Conservation (phyloP, 2,888 invertebrate species). For the Amphimallon solstitiale region DNA sequence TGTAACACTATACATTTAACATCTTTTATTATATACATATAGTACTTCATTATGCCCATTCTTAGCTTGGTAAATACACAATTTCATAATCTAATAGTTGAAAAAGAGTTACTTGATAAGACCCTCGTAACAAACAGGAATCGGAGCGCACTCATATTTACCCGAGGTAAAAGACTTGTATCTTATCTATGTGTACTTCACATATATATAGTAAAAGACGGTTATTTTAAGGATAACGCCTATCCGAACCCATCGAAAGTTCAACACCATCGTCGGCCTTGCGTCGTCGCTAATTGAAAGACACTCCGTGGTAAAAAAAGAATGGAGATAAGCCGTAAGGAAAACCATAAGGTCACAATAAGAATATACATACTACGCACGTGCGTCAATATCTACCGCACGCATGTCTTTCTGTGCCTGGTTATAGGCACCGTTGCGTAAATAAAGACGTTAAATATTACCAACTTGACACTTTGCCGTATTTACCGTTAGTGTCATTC, state of each 20-base stretch:
- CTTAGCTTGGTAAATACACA: too few species aligned
- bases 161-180: too few species aligned
- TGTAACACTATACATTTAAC: too few species aligned
- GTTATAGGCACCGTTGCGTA: conserved; percentile 21
- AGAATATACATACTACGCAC: conserved; percentile 18
- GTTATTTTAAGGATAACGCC: conserved; percentile 23
- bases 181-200: too few species aligned
- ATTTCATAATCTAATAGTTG: too few species aligned
- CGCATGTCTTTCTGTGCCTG: conserved; percentile 10
- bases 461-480: conserved; percentile 1
- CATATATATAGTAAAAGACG: not conserved
- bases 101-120: too few species aligned
- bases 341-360: conserved; percentile 16
- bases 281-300: conserved; percentile 31
- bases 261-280: conserved; percentile 29
- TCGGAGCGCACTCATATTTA: too few species aligned
- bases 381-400: conserved; percentile 28
- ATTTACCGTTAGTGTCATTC: conserved; percentile 8
- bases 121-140: too few species aligned
- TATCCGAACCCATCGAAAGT: conserved; percentile 23
- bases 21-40: too few species aligned
- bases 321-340: conserved; percentile 18
- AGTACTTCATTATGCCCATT: too few species aligned
- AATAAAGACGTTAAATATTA: conserved; percentile 33
- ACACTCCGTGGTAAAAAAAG: conserved; percentile 1